A percentile compares a stretch with the other conserved stretches of the same genome.
Conservation (phyloP, 2,888 invertebrate species). For the Adelphocoris suturalis region DNA sequence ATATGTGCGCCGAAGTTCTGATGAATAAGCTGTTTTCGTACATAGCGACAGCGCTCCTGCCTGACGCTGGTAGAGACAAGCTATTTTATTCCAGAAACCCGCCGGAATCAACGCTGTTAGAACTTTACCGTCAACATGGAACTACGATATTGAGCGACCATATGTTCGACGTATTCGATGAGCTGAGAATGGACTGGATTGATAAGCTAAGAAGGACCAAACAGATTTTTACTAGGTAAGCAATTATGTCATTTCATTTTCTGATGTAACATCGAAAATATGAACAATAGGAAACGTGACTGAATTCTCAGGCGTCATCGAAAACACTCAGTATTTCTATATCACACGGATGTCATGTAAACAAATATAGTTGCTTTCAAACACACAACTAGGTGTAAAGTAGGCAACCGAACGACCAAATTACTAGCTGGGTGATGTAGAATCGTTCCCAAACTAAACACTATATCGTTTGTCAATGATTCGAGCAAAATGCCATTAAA, state of each 20-base stretch:
- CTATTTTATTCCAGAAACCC: background rate
- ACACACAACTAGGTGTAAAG: too few relatives aligned
- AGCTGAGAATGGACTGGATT: slow-evolving; percentile 26
- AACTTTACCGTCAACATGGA: slow-evolving; percentile 77
- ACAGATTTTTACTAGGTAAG: slow-evolving; percentile 17
- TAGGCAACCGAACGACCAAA: too few relatives aligned
- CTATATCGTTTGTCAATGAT: too few relatives aligned
- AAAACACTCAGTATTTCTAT: too few relatives aligned
- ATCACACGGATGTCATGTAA: too few relatives aligned
- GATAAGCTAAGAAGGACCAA: slow-evolving; percentile 1
- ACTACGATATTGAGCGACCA: slow-evolving; percentile 7
- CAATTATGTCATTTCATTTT: background rate
- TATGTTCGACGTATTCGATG: background rate
- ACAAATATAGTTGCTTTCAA: too few relatives aligned
- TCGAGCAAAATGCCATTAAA: too few relatives aligned
- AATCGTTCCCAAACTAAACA: too few relatives aligned
- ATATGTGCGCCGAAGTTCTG: slow-evolving; percentile 93
- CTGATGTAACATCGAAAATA: too few relatives aligned
- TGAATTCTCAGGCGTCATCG: too few relatives aligned
- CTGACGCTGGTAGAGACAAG: background rate
- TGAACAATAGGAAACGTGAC: too few relatives aligned
- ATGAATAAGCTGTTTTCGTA: slow-evolving; percentile 93
- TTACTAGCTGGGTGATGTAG: too few relatives aligned
- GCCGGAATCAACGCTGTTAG: slow-evolving; percentile 79
- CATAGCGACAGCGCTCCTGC: slow-evolving; percentile 89